Evolutionary conservation across 2,888 invertebrate genomes (phyloP), one percentile per base, ranked within the genome.

Genomic region (Drosophila setosimentum): DNA sequence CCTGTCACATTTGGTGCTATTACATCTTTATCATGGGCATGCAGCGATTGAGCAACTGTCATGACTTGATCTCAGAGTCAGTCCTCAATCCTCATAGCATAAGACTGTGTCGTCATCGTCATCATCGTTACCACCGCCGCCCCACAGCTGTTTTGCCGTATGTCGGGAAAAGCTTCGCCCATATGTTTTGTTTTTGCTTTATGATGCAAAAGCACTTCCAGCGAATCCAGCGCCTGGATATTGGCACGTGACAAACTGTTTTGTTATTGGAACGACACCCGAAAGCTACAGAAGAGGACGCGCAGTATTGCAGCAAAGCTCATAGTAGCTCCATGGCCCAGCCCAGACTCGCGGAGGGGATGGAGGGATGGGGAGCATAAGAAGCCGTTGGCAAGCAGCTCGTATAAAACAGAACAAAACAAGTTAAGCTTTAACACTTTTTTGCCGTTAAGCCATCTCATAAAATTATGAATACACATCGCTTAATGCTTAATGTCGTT

Each of bases 121-220:
- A 29, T 51, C 57, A 8, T 27, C 10, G 29, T 49, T 71, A 59
- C 60, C 71, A 54, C 24, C 29, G 60, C 58, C 76, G 16, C 29
- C 16, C 82, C 78, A 78, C 85, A 85, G 90, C 88, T 89, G 80
- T 83, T 54, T 50, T 48, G 45, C 24, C 59, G 21, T 66, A 42
- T 59, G 67, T 71, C 65, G 71, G 61, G 54, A 27, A 67, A 68
- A 89, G 89, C 89, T 82, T 70, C 29, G 13, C 32, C 64, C 84
- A 89, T 73, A 70, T 82, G 82, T 68, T 75, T 87, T 85, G 70
- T 90, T 86, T 59, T 86, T 86, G 74, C 59, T 75, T 70, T 71
- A 68, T 68, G 68, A 66, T 68, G 57, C 58, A 64, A 67, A 74
- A 69, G 68, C 73, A 54, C 83, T 75, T 66, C 67, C 66, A 71